Evolutionary conservation across 2,797 vertebrate species (phyloP).

Genomic region (Hozukius guyotensis): DNA sequence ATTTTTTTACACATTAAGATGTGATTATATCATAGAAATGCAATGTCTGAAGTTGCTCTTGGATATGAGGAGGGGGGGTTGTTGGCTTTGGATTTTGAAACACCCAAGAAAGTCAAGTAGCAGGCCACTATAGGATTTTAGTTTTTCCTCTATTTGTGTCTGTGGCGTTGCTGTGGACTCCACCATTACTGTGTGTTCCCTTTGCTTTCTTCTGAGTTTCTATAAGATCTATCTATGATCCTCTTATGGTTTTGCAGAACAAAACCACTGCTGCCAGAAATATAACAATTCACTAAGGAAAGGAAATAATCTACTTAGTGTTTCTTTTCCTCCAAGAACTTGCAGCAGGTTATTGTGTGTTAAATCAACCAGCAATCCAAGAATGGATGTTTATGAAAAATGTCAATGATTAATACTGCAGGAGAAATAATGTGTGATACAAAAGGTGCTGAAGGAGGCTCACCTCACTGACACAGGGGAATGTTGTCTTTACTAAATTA

Average conservation of each 20-base stretch:
- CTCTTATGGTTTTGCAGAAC: background rate
- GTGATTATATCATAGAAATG: slow-evolving; percentile 7
- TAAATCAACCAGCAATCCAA: background rate
- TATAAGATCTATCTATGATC: background rate
- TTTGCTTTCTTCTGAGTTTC: background rate
- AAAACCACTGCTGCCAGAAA: background rate
- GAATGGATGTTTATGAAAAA: background rate
- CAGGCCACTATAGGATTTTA: background rate
- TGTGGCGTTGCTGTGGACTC: background rate
- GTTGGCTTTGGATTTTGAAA: background rate
- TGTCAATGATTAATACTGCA: background rate
- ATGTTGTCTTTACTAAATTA: background rate
- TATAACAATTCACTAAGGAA: background rate
- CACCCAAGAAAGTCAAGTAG: background rate
- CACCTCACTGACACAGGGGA: background rate
- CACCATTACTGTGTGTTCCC: background rate
- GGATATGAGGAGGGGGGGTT: background rate
- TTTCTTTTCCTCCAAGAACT: background rate
- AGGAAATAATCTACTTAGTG: background rate
- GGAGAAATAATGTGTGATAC: background rate
- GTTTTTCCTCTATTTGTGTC: background rate
- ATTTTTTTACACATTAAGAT: slow-evolving; percentile 14
- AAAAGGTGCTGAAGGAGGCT: background rate
- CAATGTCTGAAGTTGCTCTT: background rate
- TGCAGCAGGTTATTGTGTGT: background rate